Evolutionary conservation across 2,797 vertebrate genomes (phyloP).

Genomic region (Adrianichthys oophorus): DNA sequence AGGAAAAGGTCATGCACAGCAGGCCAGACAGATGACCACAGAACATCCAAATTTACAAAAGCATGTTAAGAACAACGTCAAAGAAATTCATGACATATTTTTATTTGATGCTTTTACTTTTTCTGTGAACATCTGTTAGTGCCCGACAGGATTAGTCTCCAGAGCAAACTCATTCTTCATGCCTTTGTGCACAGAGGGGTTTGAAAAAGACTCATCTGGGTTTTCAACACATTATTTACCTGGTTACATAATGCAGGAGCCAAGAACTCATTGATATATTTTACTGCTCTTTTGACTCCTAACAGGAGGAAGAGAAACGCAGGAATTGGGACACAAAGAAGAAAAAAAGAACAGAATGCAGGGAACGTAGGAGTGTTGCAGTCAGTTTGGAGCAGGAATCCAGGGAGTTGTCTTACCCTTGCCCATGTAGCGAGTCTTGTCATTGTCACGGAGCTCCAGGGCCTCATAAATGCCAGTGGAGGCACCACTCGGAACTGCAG

Average conservation of each 20-base stretch:
- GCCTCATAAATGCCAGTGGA: constrained; percentile 98
- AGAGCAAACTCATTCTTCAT: constrained; percentile 68
- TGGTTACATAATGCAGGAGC: constrained; percentile 95
- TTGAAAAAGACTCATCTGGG: constrained; percentile 21
- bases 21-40: constrained; percentile 77
- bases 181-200: constrained; percentile 56
- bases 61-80: too few species aligned
- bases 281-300: constrained; percentile 99
- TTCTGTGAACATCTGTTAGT: constrained; percentile 70
- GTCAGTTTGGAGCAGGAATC: neutral
- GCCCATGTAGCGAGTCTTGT: constrained; percentile 95
- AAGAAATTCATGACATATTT: too few species aligned
- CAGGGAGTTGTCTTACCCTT: constrained; percentile 80
- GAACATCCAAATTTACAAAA: constrained; percentile 19
- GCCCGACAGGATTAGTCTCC: constrained; percentile 73
- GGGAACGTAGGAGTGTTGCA: constrained; percentile 8
- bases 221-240: constrained; percentile 83
- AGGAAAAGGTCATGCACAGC: constrained; percentile 75
- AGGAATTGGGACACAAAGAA: constrained; percentile 10
- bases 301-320: constrained; percentile 65
- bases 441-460: constrained; percentile 96
- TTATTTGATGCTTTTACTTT: too few species aligned
- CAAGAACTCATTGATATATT: constrained; percentile 99
- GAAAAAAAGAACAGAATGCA: constrained; percentile 15
- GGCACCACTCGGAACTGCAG: constrained; percentile 97